These are phyloP conservation scores for Athetis lepigone DNA, from an alignment of 2,888 invertebrate species.

Conservation along the genomic window DNA sequence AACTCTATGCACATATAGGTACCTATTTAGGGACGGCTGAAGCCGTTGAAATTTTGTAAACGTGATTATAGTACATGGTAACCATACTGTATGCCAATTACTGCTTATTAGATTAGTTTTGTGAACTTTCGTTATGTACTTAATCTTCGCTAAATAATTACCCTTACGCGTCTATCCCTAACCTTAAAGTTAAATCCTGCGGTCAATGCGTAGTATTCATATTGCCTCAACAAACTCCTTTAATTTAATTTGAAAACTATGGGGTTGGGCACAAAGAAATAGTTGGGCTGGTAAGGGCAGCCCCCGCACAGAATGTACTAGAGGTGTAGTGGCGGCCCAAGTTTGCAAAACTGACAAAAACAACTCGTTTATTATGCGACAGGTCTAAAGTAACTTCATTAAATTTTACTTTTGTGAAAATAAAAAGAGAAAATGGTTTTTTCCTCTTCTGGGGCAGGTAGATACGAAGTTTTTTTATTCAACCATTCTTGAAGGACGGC, in stretches of 20 bases:
- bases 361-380: conserved; percentile 47
- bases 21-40: conserved; percentile 68
- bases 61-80: conserved; percentile 71
- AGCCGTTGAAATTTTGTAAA: conserved; percentile 78
- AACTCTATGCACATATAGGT: too few species aligned
- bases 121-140: conserved; percentile 39
- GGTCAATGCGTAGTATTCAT: conserved; percentile 64
- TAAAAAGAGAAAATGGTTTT: conserved; percentile 3
- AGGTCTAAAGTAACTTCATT: conserved; percentile 32
- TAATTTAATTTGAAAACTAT: conserved; percentile 85
- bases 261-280: conserved; percentile 82
- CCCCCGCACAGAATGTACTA: conserved; percentile 56
- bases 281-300: conserved; percentile 72
- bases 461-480: conserved; percentile 7
- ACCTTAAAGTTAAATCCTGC: conserved; percentile 61
- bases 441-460: neutral
- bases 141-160: conserved; percentile 56
- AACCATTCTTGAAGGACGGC: conserved; percentile 1
- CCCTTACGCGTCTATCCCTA: conserved; percentile 38
- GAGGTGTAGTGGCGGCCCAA: conserved; percentile 46
- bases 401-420: conserved; percentile 25
- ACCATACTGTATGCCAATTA: conserved; percentile 64
- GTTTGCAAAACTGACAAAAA: conserved; percentile 61
- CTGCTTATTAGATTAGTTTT: conserved; percentile 74
- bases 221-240: conserved; percentile 68